A percentile compares a stretch with the other conserved stretches of the same genome.
These are phyloP conservation scores for Chloromyia formosa DNA, from an alignment of 2,888 invertebrate species.

Conservation along the genomic window DNA sequence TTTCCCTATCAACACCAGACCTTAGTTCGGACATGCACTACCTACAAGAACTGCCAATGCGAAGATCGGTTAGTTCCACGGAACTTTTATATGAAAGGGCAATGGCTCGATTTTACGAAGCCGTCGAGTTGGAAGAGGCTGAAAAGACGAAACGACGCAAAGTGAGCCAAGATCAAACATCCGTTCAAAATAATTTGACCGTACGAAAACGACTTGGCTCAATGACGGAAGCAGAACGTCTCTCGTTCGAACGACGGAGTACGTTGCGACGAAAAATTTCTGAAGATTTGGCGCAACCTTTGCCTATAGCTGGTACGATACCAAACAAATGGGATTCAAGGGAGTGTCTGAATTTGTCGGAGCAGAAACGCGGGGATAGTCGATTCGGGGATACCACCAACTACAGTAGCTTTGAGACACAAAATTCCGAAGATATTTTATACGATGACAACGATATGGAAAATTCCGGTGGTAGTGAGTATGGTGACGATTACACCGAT, in stretches of 20 bases:
- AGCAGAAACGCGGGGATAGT: neutral
- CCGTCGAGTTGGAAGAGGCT: conserved; percentile 77
- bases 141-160: conserved; percentile 64
- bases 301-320: conserved; percentile 50
- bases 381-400: conserved; percentile 53
- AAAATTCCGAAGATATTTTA: conserved; percentile 59
- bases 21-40: conserved; percentile 72
- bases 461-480: conserved; percentile 56
- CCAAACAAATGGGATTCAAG: conserved; percentile 59
- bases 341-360: conserved; percentile 54
- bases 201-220: conserved; percentile 66
- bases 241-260: conserved; percentile 64
- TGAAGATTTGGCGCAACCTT: conserved; percentile 62
- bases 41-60: conserved; percentile 66
- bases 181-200: conserved; percentile 13
- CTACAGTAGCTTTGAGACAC: conserved; percentile 59
- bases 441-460: conserved; percentile 53
- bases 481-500: conserved; percentile 72
- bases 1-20: conserved; percentile 85
- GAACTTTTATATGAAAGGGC: conserved; percentile 84
- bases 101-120: conserved; percentile 83
- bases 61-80: conserved; percentile 82
- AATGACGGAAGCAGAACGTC: conserved; percentile 64
- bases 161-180: conserved; percentile 53
- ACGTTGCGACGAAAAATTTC: conserved; percentile 66